Percentiles rank a stretch among this genome's conserved stretches.
Evolutionary conservation across 1,140 invertebrate species (phyloP).

Genomic region (Ceratina japonica): DNA sequence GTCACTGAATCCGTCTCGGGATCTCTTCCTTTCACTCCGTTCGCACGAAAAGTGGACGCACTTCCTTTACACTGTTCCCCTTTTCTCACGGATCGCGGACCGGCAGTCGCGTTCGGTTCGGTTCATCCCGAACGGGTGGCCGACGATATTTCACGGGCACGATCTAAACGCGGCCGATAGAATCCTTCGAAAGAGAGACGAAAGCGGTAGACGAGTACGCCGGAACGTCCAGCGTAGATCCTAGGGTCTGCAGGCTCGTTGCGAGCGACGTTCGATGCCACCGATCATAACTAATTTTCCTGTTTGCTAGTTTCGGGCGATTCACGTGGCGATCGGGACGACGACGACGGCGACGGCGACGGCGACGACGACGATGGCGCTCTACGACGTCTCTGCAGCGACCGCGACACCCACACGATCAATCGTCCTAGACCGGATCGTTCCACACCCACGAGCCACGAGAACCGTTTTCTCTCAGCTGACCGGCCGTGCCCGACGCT

Average conservation of each 20-base stretch:
- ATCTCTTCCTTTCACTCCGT: neutral
- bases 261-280: conserved; percentile 31
- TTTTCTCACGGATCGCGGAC: too few species aligned
- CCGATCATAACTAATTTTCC: conserved; percentile 13
- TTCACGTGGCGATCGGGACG: conserved; percentile 62
- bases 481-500: conserved; percentile 24
- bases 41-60: neutral
- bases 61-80: neutral
- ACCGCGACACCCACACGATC: conserved; percentile 63
- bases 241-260: neutral
- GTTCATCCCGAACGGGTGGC: neutral
- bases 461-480: conserved; percentile 43
- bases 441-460: conserved; percentile 65
- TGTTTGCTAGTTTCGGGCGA: conserved; percentile 31
- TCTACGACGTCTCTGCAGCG: conserved; percentile 58
- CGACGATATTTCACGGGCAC: neutral
- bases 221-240: neutral
- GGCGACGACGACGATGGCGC: conserved; percentile 60
- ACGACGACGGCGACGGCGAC: conserved; percentile 62
- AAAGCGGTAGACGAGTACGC: neutral
- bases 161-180: neutral
- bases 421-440: conserved; percentile 55
- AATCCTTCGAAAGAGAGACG: neutral
- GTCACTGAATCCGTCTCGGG: conserved; percentile 49
- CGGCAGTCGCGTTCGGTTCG: too few species aligned